Conservation (phyloP, 2,113 vertebrate genomes). For the Megatriorchis doriae region DNA sequence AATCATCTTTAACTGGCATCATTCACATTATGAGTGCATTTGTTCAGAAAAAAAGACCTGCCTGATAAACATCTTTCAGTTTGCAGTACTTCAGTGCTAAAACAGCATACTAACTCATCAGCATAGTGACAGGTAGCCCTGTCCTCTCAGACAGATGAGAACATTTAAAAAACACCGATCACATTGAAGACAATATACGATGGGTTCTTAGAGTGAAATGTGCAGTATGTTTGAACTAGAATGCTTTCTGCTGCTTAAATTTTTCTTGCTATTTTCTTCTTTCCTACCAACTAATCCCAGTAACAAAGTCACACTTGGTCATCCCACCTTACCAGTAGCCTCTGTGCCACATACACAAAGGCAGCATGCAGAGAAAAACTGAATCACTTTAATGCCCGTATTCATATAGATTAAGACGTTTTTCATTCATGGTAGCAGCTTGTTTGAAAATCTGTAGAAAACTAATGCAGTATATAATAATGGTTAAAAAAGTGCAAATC, state of each 20-base stretch:
- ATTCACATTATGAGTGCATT: rapidly evolving
- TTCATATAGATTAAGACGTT: neutral
- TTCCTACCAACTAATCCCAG: neutral
- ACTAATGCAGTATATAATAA: neutral
- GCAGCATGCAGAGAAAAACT: neutral
- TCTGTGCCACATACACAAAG: neutral
- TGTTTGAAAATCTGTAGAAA: neutral
- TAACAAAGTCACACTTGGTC: neutral
- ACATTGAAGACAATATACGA: neutral
- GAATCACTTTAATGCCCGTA: neutral
- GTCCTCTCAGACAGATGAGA: neutral
- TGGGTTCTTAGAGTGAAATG: neutral
- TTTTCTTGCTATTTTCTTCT: neutral
- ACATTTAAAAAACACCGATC: neutral
- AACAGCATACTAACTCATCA: neutral
- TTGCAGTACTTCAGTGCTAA: neutral
- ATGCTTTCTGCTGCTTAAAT: neutral
- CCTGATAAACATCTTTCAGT: neutral
- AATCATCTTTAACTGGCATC: neutral
- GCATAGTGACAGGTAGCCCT: neutral
- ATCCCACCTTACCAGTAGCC: neutral
- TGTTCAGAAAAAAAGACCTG: neutral
- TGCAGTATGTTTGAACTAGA: neutral
- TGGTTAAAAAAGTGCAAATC: neutral
- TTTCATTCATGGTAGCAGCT: neutral